Percentiles rank a stretch among this genome's conserved stretches.
These are phyloP conservation scores for Uloborus diversus DNA, from an alignment of 1,140 invertebrate species.

Conservation along the genomic window DNA sequence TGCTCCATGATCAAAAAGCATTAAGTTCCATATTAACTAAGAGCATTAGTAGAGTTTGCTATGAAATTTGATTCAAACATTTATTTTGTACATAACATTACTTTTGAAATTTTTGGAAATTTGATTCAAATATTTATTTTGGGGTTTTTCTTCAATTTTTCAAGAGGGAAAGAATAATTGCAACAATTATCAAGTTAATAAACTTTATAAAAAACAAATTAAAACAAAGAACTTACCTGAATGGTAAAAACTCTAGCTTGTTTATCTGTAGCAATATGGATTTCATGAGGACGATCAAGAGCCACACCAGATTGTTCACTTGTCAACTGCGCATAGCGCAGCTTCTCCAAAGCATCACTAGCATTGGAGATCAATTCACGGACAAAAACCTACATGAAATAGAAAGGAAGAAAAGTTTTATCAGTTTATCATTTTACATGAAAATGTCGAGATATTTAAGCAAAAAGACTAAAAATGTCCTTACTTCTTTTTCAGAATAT, in stretches of 20 bases:
- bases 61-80: too few species aligned
- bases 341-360: constrained; percentile 95
- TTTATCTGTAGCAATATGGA: constrained; percentile 90
- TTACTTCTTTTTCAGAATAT: constrained; percentile 96
- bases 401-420: neutral
- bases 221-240: constrained; percentile 74
- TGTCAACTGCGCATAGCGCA: constrained; percentile 74
- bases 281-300: constrained; percentile 71
- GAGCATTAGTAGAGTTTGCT: too few species aligned
- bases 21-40: too few species aligned
- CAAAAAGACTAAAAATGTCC: neutral
- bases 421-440: neutral
- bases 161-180: too few species aligned
- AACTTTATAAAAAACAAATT: too few species aligned
- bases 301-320: constrained; percentile 59
- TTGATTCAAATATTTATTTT: too few species aligned
- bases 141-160: too few species aligned
- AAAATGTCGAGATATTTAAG: neutral
- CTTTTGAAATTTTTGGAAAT: too few species aligned
- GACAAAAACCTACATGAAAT: constrained; percentile 80
- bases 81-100: too few species aligned
- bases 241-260: constrained; percentile 84
- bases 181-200: too few species aligned
- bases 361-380: constrained; percentile 96
- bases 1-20: too few species aligned